Evolutionary conservation across 2,888 invertebrate genomes (phyloP).

Genomic region (Pollenia angustigena): DNA sequence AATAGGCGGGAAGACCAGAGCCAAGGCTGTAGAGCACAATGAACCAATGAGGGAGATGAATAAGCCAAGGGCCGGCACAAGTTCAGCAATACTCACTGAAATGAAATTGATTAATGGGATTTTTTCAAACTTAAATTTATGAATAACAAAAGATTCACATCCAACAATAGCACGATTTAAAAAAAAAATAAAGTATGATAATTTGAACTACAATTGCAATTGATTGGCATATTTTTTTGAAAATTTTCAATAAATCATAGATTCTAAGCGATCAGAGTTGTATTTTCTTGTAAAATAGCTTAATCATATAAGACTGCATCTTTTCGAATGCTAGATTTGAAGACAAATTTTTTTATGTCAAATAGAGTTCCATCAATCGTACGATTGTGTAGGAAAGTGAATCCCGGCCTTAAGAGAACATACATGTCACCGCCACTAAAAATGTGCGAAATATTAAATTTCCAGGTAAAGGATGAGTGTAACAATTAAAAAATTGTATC

Average conservation of each 20-base stretch:
- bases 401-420: constrained; percentile 84
- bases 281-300: too few species aligned
- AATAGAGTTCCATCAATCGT: too few species aligned
- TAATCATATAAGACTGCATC: too few species aligned
- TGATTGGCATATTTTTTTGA: too few species aligned
- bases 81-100: constrained; percentile 92
- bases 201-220: too few species aligned
- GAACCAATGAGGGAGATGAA: constrained; percentile 97
- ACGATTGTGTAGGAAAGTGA: neutral
- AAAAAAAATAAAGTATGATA: too few species aligned
- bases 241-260: too few species aligned
- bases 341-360: too few species aligned
- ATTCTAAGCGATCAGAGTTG: too few species aligned
- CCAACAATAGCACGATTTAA: too few species aligned
- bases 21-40: constrained; percentile 93
- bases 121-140: neutral
- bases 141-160: neutral
- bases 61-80: constrained; percentile 92
- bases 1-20: constrained; percentile 94
- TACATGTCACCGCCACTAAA: constrained; percentile 93
- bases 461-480: constrained; percentile 85
- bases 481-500: constrained; percentile 85
- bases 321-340: too few species aligned
- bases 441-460: constrained; percentile 90
- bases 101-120: constrained; percentile 63